Evolutionary conservation across 1,140 invertebrate species (phyloP).

Genomic region (Archivesica marissinica): DNA sequence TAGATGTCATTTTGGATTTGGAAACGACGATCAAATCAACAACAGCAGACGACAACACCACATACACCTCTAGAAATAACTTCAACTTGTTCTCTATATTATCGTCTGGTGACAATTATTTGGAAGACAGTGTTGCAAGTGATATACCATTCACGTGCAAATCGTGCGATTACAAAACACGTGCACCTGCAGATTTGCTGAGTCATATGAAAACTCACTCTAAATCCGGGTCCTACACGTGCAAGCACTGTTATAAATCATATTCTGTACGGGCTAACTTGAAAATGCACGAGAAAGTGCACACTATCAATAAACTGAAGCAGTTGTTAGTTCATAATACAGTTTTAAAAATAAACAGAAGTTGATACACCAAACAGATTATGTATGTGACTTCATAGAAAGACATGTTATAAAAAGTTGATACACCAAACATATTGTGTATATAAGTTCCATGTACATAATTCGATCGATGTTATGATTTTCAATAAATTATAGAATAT

Average conservation of each 20-base stretch:
- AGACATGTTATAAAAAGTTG: no score
- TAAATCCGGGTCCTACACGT: not conserved
- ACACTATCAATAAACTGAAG: constrained; percentile 27
- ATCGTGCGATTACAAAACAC: constrained; percentile 29
- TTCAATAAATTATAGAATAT: no score
- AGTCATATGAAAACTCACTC: constrained; percentile 49
- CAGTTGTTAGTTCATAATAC: constrained; percentile 15
- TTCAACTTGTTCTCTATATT: constrained; percentile 35
- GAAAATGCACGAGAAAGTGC: constrained; percentile 36
- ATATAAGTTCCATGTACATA: no score
- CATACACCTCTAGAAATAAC: no score
- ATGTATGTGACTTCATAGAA: no score
- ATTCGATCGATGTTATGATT: no score
- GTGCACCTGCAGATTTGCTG: constrained; percentile 26
- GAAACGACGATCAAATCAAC: no score
- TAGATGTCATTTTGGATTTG: no score
- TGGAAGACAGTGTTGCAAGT: not conserved
- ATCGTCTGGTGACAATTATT: not conserved
- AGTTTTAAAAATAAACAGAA: no score
- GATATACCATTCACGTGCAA: constrained; percentile 36
- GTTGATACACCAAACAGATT: no score
- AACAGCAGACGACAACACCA: no score
- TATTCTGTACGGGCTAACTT: constrained; percentile 16
- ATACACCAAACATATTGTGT: no score
- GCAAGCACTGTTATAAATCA: constrained; percentile 22